These are phyloP conservation scores for Arge pagana DNA, from an alignment of 2,888 invertebrate genomes.

Conservation along the genomic window DNA sequence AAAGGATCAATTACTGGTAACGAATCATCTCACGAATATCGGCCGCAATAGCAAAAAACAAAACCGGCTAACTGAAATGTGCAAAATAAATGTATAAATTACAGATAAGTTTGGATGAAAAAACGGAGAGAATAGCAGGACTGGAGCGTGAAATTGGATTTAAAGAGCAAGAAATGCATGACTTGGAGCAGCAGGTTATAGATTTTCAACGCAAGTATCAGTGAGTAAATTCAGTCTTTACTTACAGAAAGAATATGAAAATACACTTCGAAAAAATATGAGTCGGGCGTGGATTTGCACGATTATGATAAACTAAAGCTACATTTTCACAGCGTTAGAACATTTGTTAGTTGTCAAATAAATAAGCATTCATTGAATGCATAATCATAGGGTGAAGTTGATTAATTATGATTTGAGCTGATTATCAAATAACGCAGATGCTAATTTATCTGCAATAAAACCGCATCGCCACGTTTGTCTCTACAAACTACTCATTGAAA, in stretches of 20 bases:
- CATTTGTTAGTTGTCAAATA: slow-evolving; percentile 13
- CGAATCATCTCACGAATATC: slow-evolving; percentile 28
- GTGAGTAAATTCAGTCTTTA: slow-evolving; percentile 42
- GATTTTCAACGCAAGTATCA: slow-evolving; percentile 50
- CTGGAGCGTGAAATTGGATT: slow-evolving; percentile 70
- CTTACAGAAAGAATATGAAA: slow-evolving; percentile 10
- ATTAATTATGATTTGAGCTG: no score
- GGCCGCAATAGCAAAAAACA: slow-evolving; percentile 32
- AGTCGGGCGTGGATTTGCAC: no score
- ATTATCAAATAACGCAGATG: no score
- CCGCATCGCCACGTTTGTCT: no score
- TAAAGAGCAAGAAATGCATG: slow-evolving; percentile 57
- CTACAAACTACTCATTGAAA: no score
- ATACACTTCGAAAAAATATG: not conserved
- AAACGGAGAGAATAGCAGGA: slow-evolving; percentile 70
- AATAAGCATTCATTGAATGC: no score
- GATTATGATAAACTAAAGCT: not conserved
- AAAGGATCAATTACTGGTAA: slow-evolving; percentile 69
- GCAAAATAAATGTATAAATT: slow-evolving; percentile 33
- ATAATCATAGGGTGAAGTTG: no score
- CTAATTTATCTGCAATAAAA: no score
- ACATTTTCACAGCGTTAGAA: slow-evolving; percentile 12
- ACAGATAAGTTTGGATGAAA: slow-evolving; percentile 72
- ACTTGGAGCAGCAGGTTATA: slow-evolving; percentile 45
- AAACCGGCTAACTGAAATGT: not conserved